These are phyloP conservation scores for Cephus pulcher DNA, from an alignment of 2,888 invertebrate genomes.

Conservation along the genomic window DNA sequence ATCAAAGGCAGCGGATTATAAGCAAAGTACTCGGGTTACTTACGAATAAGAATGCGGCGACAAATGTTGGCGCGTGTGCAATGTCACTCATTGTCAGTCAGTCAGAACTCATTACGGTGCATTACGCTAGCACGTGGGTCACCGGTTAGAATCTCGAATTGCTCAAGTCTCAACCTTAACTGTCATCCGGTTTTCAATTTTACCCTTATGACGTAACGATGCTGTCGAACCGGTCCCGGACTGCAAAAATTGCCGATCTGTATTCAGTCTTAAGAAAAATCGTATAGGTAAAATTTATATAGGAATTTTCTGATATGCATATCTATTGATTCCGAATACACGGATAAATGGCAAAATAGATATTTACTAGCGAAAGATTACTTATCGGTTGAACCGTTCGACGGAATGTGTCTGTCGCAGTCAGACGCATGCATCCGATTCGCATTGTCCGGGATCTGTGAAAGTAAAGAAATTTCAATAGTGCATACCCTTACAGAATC, in stretches of 20 bases:
- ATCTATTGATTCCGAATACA: not conserved
- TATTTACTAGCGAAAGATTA: not conserved
- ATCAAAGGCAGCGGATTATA: not conserved
- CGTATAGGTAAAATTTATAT: not conserved
- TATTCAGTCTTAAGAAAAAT: not conserved
- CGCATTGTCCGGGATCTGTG: not conserved
- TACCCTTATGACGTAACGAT: not conserved
- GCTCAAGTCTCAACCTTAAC: not conserved
- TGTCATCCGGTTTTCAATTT: slow-evolving; percentile 2
- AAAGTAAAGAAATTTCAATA: not conserved
- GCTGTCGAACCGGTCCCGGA: not conserved
- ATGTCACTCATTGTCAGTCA: slow-evolving; percentile 1
- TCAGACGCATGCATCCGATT: not conserved
- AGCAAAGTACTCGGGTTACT: not conserved
- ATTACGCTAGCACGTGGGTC: not conserved
- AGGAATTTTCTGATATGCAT: not conserved
- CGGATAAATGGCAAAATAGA: not conserved
- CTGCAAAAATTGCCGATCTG: too few relatives aligned
- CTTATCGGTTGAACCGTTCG: too few relatives aligned
- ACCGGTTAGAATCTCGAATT: not conserved
- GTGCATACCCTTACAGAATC: not conserved
- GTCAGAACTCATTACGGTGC: not conserved
- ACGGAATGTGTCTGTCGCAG: not conserved
- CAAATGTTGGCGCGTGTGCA: slow-evolving; percentile 1
- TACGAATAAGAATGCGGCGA: slow-evolving; percentile 5